phyloP scores from a whole-genome alignment of 2,113 vertebrate species.

The Spheniscus mendiculus region DNA sequence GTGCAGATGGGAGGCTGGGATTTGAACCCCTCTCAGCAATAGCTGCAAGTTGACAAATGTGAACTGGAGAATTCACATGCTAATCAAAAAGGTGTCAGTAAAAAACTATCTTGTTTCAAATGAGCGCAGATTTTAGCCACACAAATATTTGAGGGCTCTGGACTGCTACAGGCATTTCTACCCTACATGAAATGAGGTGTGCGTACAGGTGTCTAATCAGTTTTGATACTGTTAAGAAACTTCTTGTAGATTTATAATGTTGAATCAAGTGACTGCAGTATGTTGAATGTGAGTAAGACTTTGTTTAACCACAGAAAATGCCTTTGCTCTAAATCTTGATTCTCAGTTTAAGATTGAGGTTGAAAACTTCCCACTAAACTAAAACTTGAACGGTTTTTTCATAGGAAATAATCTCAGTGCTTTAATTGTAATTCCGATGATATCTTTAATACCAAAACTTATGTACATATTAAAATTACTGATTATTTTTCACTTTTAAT shows the following conservation, averaged over 20 bases:
- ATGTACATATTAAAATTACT: not conserved
- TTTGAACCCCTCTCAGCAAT: not conserved
- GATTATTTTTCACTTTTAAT: not conserved
- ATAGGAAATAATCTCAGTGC: not conserved
- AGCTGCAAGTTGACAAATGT: not conserved
- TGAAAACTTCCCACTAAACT: not conserved
- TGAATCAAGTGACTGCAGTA: conserved; percentile 4
- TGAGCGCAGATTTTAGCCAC: not conserved
- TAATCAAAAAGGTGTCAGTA: not conserved
- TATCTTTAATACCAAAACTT: not conserved
- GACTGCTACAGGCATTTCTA: not conserved
- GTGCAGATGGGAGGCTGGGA: not conserved
- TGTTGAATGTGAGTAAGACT: not conserved
- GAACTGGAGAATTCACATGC: not conserved
- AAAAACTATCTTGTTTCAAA: not conserved
- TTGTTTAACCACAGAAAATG: not conserved
- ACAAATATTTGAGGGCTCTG: not conserved
- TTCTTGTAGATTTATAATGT: not conserved
- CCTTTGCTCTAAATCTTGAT: not conserved
- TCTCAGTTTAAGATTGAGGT: not conserved
- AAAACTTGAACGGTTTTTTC: not conserved
- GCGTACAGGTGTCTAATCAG: not conserved
- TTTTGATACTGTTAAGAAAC: conserved; percentile 18
- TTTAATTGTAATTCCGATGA: conserved; percentile 15
- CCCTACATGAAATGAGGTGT: conserved; percentile 6